These are phyloP conservation scores for Penaeus indicus DNA, from an alignment of 1,140 invertebrate genomes.

Conservation along the genomic window DNA sequence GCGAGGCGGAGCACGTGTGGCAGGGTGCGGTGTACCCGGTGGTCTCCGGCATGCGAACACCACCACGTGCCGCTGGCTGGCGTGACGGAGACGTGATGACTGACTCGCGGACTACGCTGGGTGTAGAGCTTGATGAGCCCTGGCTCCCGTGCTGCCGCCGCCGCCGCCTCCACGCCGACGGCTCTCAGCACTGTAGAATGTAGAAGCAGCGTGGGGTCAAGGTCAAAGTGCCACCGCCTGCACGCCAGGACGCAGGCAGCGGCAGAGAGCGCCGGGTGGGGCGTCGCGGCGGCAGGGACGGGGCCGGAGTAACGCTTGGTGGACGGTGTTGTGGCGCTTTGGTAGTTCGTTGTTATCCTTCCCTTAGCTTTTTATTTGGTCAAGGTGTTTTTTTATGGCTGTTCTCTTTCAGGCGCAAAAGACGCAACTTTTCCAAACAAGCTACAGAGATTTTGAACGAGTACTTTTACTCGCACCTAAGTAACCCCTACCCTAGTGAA, in stretches of 20 bases:
- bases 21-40: neutral
- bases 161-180: neutral
- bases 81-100: slow-evolving; percentile 48
- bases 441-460: slow-evolving; percentile 80
- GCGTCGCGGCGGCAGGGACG: neutral
- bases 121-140: slow-evolving; percentile 52
- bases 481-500: slow-evolving; percentile 79
- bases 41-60: slow-evolving; percentile 51
- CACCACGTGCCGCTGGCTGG: slow-evolving; percentile 43
- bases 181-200: neutral
- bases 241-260: neutral
- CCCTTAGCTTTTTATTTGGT: slow-evolving; percentile 64
- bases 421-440: slow-evolving; percentile 80
- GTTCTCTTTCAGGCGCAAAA: slow-evolving; percentile 73
- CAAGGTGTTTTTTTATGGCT: slow-evolving; percentile 70
- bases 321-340: slow-evolving; percentile 61
- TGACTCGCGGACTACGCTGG: slow-evolving; percentile 42
- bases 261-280: slow-evolving; percentile 14
- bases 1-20: neutral
- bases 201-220: no score
- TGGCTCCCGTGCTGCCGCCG: slow-evolving; percentile 9
- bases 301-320: slow-evolving; percentile 60
- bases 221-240: neutral
- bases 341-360: slow-evolving; percentile 61
- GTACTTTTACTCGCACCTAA: slow-evolving; percentile 79